A percentile compares a stretch with the other conserved stretches of the same genome.
phyloP scores from a whole-genome alignment of 2,888 invertebrate species.

The Drosophila algonquin region DNA sequence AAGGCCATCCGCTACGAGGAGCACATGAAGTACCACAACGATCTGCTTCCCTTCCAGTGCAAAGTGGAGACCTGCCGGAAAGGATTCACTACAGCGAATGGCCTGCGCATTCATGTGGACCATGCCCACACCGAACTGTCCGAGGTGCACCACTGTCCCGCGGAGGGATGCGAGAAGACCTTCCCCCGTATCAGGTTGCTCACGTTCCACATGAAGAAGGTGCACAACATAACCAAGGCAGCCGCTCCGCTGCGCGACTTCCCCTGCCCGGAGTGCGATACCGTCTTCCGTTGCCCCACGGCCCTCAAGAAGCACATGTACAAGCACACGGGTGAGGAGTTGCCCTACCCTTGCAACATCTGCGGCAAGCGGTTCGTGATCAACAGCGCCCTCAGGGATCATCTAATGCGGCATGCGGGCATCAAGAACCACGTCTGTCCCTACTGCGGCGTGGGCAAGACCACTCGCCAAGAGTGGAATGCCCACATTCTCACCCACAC shows the following conservation, averaged over 20 bases:
- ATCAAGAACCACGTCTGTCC: conserved; percentile 83
- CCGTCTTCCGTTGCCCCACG: conserved; percentile 82
- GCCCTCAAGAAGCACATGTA: conserved; percentile 82
- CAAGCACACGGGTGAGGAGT: conserved; percentile 81
- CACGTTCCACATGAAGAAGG: conserved; percentile 78
- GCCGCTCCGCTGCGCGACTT: conserved; percentile 75
- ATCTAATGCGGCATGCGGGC: conserved; percentile 82
- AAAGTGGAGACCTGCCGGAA: conserved; percentile 78
- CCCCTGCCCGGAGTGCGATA: conserved; percentile 82
- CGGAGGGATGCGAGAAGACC: conserved; percentile 78
- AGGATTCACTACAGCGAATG: conserved; percentile 80
- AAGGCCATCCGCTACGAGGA: conserved; percentile 79
- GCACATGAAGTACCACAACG: conserved; percentile 82
- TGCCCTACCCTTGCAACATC: conserved; percentile 82
- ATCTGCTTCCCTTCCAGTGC: conserved; percentile 81
- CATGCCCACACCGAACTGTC: conserved; percentile 81
- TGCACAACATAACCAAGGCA: conserved; percentile 76
- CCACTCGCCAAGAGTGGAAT: conserved; percentile 82
- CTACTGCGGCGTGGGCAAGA: conserved; percentile 82
- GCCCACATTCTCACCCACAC: conserved; percentile 82
- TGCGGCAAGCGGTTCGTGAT: conserved; percentile 82
- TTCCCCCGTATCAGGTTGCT: conserved; percentile 80
- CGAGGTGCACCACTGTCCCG: conserved; percentile 75
- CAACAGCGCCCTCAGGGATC: conserved; percentile 82
- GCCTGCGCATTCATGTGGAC: conserved; percentile 79